Evolutionary conservation across 2,113 vertebrate genomes (phyloP).

Genomic region (Neogobius melanostomus): DNA sequence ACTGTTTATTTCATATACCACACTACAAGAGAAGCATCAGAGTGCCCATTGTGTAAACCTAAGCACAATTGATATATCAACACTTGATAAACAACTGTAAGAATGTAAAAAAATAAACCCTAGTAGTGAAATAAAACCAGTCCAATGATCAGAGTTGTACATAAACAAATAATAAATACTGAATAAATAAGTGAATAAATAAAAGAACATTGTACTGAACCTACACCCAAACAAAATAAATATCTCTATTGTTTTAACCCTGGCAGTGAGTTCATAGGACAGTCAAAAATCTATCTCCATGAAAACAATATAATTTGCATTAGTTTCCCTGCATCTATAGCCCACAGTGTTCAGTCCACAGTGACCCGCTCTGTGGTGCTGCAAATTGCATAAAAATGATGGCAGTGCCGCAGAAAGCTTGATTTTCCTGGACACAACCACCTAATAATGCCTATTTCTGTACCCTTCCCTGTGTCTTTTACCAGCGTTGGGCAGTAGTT

Average conservation of each 20-base stretch:
- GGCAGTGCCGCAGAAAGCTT: constrained; percentile 27
- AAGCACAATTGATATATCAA: constrained; percentile 43
- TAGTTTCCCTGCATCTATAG: constrained; percentile 46
- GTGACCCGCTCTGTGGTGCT: constrained; percentile 69
- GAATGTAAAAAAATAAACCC: constrained; percentile 79
- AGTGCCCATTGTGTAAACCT: constrained; percentile 52
- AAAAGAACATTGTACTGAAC: constrained; percentile 66
- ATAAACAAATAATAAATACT: constrained; percentile 77
- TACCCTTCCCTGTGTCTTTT: constrained; percentile 19
- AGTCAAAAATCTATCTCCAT: constrained; percentile 50
- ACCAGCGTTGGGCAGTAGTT: constrained; percentile 23
- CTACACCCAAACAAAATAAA: constrained; percentile 72
- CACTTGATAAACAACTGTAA: constrained; percentile 51
- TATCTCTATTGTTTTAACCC: constrained; percentile 61
- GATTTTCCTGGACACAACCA: constrained; percentile 53
- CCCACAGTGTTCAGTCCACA: constrained; percentile 56
- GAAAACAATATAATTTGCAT: constrained; percentile 28
- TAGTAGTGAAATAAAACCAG: constrained; percentile 64
- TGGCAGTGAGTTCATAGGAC: constrained; percentile 54
- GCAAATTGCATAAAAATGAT: constrained; percentile 40
- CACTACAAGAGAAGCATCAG: constrained; percentile 72
- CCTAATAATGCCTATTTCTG: constrained; percentile 55
- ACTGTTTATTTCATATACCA: constrained; percentile 75
- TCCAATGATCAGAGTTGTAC: constrained; percentile 59
- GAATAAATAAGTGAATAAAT: constrained; percentile 79